Evolutionary conservation across 2,888 invertebrate species (phyloP).

Genomic region (Tuta absoluta): DNA sequence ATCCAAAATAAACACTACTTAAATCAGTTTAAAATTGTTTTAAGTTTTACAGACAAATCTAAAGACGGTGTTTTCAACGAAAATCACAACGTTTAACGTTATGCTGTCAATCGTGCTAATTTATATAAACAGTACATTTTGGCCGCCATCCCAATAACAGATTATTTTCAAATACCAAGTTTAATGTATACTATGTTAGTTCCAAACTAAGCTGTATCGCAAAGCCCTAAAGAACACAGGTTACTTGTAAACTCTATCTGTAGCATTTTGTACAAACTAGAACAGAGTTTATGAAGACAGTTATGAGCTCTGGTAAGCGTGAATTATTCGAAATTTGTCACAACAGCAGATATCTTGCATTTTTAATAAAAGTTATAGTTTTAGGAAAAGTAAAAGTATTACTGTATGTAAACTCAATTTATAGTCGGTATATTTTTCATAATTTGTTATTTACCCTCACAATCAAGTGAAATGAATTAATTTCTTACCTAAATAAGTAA

Average conservation of each 20-base stretch:
- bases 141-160: neutral
- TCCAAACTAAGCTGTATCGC: neutral
- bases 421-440: no score
- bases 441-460: no score
- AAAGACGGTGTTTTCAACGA: neutral
- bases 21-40: no score
- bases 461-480: no score
- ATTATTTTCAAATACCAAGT: neutral
- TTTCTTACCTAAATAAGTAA: no score
- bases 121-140: slow-evolving; percentile 14
- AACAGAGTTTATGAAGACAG: slow-evolving; percentile 29
- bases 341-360: slow-evolving; percentile 29
- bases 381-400: neutral
- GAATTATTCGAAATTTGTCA: slow-evolving; percentile 32
- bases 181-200: neutral
- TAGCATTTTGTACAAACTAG: slow-evolving; percentile 27
- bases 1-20: no score
- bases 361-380: neutral
- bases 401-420: no score
- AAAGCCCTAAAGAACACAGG: neutral
- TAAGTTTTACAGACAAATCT: no score
- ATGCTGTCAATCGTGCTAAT: neutral
- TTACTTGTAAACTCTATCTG: neutral
- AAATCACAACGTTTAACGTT: slow-evolving; percentile 6
- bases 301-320: slow-evolving; percentile 29